phyloP scores from a whole-genome alignment of 1,140 invertebrate genomes.

The Listronotus oregonensis region DNA sequence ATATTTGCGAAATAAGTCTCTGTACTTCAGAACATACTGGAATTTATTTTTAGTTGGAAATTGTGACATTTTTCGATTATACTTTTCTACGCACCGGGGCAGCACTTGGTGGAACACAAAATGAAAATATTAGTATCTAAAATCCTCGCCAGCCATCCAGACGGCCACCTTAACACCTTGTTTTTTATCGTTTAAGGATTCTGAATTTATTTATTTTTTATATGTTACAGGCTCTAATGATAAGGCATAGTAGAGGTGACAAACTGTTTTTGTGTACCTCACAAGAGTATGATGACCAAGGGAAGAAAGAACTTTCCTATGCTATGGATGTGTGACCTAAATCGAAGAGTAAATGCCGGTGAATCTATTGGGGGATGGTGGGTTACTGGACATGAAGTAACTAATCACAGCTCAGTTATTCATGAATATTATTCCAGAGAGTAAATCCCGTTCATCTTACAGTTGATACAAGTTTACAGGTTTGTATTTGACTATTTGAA shows the following conservation, averaged over 20 bases:
- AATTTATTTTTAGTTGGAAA: too few species aligned
- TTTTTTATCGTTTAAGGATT: too few species aligned
- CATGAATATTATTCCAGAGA: conserved; percentile 96
- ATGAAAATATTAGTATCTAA: too few species aligned
- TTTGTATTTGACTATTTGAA: too few species aligned
- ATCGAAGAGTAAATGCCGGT: conserved; percentile 86
- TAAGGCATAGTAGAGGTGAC: conserved; percentile 93
- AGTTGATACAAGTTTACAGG: conserved; percentile 84
- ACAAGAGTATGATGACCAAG: conserved; percentile 95
- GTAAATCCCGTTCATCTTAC: conserved; percentile 95
- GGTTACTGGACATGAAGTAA: conserved; percentile 95
- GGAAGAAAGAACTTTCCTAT: conserved; percentile 94
- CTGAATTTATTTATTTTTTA: too few species aligned
- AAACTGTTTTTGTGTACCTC: conserved; percentile 96
- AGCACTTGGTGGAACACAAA: too few species aligned
- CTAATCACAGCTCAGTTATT: conserved; percentile 94
- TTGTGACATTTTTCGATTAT: too few species aligned
- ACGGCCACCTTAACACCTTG: too few species aligned
- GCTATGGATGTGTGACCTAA: conserved; percentile 92
- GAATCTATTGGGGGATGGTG: conserved; percentile 97
- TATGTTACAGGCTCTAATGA: conserved; percentile 70
- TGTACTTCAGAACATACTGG: too few species aligned
- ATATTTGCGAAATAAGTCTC: too few species aligned
- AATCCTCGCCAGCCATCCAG: too few species aligned
- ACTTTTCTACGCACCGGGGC: too few species aligned